Conservation (phyloP, 2,797 vertebrate species). For the Cetoscarus ocellatus region DNA sequence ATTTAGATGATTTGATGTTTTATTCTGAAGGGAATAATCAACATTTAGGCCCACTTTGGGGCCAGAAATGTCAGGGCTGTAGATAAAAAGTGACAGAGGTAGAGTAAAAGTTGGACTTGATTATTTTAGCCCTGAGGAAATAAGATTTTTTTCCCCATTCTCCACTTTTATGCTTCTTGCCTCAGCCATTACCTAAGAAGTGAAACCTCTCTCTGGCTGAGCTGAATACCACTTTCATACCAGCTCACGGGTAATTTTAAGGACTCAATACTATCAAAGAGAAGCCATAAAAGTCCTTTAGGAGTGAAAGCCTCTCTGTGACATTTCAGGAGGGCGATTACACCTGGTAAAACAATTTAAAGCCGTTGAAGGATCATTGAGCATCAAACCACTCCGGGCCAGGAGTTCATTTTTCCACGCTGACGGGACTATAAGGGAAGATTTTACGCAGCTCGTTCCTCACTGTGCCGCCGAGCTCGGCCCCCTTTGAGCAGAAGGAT, state of each 20-base stretch:
- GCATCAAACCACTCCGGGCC: slow-evolving; percentile 53
- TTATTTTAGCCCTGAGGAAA: background rate
- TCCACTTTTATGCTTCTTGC: slow-evolving; percentile 9
- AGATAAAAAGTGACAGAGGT: background rate
- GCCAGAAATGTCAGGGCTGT: slow-evolving; percentile 11
- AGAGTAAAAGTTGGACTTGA: background rate
- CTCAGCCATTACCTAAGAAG: slow-evolving; percentile 22
- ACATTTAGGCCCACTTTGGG: background rate
- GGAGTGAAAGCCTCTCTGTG: slow-evolving; percentile 43
- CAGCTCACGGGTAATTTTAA: slow-evolving; percentile 30
- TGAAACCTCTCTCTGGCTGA: slow-evolving; percentile 3
- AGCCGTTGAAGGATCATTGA: slow-evolving; percentile 60
- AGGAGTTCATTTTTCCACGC: slow-evolving; percentile 58
- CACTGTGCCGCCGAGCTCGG: slow-evolving; percentile 1
- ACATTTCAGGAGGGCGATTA: slow-evolving; percentile 64
- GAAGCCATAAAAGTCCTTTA: slow-evolving; percentile 33
- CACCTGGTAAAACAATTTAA: slow-evolving; percentile 67
- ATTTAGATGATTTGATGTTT: slow-evolving; percentile 19
- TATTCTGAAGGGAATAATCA: slow-evolving; percentile 8
- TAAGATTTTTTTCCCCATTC: background rate
- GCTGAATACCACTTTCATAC: slow-evolving; percentile 38
- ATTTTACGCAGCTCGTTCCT: slow-evolving; percentile 14
- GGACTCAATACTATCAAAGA: slow-evolving; percentile 38
- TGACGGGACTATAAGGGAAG: slow-evolving; percentile 34
- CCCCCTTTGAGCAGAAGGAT: slow-evolving; percentile 26